A percentile compares a stretch with the other conserved stretches of the same genome.
These are phyloP conservation scores for Pteronotus mesoamericanus DNA, from an alignment of 2,797 vertebrate genomes.

Conservation along the genomic window DNA sequence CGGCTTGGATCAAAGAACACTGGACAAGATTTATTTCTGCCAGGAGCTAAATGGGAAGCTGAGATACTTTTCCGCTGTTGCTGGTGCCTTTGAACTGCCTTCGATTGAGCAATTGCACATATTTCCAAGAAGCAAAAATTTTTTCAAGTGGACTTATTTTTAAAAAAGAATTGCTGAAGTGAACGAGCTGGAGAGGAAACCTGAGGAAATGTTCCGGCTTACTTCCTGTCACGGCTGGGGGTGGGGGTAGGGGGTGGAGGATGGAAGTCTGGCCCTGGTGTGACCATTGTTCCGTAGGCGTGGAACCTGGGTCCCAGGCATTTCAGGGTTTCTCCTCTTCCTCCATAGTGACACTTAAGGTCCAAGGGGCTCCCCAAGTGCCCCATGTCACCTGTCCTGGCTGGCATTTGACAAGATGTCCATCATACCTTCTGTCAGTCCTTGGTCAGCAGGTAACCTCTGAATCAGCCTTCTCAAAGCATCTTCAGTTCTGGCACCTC, in stretches of 20 bases:
- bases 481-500: not conserved
- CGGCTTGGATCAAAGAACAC: constrained; percentile 49
- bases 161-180: constrained; percentile 64
- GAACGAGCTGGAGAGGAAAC: constrained; percentile 60
- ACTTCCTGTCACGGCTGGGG: not conserved
- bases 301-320: not conserved
- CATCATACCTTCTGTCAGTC: too few species aligned
- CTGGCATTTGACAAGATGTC: too few species aligned
- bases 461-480: not conserved
- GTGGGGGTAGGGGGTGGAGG: too few species aligned
- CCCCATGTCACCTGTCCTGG: not conserved
- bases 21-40: constrained; percentile 55
- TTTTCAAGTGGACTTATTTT: constrained; percentile 63
- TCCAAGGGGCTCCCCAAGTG: not conserved
- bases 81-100: constrained; percentile 63
- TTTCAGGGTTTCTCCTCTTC: not conserved
- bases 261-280: not conserved
- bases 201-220: constrained; percentile 36
- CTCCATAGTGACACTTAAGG: not conserved
- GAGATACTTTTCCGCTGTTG: constrained; percentile 54
- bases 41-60: constrained; percentile 39
- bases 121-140: constrained; percentile 66
- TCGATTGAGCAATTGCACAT: constrained; percentile 70
- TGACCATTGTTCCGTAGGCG: not conserved
- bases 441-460: not conserved